These are phyloP conservation scores for Thaumatotibia leucotreta DNA, from an alignment of 1,140 invertebrate genomes.

Conservation along the genomic window DNA sequence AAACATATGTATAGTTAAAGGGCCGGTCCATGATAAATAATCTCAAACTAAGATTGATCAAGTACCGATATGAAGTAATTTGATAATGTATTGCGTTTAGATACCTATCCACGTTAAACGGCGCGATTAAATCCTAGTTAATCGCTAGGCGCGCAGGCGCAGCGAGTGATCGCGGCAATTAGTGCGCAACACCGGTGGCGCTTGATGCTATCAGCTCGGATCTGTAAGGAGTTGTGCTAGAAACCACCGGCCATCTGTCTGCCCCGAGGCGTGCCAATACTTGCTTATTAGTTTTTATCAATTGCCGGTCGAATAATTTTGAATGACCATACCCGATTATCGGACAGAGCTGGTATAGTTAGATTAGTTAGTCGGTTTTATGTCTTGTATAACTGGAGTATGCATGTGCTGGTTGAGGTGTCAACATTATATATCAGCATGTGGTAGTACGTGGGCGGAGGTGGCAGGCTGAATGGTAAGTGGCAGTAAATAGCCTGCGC, in stretches of 20 bases:
- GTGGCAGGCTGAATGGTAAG: background rate
- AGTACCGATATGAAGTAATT: background rate
- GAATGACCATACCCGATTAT: background rate
- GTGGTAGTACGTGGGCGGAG: background rate
- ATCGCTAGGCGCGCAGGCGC: background rate
- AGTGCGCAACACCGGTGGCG: background rate
- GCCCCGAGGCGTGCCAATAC: background rate
- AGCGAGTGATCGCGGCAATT: background rate
- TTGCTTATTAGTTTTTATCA: constrained; percentile 6
- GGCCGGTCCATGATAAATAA: background rate
- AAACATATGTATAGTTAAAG: background rate
- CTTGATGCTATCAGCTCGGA: background rate
- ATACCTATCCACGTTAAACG: constrained; percentile 5
- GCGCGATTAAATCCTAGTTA: background rate
- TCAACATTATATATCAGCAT: background rate
- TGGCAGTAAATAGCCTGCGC: background rate
- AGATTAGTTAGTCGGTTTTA: background rate
- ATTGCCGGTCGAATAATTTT: background rate
- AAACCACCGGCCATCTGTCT: constrained; percentile 6
- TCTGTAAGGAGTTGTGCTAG: background rate
- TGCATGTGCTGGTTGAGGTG: background rate
- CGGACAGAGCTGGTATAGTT: background rate
- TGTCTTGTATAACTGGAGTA: background rate
- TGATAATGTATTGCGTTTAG: background rate
- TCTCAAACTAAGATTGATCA: background rate